Percentiles rank a stretch among this genome's conserved stretches.
These are phyloP conservation scores for Anthopleura xanthogrammica DNA, from an alignment of 92 coral and sea anemone species.

Conservation along the genomic window DNA sequence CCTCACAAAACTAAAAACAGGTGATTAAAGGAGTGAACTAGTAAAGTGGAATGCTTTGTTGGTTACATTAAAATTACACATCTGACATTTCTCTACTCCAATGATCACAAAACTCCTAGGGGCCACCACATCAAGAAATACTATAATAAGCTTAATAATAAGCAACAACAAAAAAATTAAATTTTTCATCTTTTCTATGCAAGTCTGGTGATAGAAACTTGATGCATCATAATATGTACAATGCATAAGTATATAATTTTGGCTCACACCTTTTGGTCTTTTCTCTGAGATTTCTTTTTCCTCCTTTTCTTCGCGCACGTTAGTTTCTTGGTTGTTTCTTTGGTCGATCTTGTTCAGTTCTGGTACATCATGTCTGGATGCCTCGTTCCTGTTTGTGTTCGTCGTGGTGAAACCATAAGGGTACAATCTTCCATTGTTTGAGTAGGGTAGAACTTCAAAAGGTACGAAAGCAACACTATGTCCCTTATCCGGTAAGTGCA, in stretches of 20 bases:
- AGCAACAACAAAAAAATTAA: too few relatives aligned
- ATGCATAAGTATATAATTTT: not conserved
- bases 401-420: not conserved
- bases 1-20: too few relatives aligned
- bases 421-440: not conserved
- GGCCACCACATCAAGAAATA: not conserved
- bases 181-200: too few relatives aligned
- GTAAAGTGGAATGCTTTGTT: too few relatives aligned
- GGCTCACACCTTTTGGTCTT: not conserved
- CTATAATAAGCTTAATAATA: too few relatives aligned
- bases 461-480: slow-evolving; percentile 5
- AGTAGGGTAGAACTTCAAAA: not conserved
- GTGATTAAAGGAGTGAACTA: too few relatives aligned
- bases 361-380: not conserved
- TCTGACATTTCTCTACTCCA: too few relatives aligned
- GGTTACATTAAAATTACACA: too few relatives aligned
- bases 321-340: too few relatives aligned
- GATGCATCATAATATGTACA: too few relatives aligned
- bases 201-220: too few relatives aligned
- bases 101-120: not conserved
- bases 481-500: not conserved
- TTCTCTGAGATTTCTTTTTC: not conserved
- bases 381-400: not conserved
- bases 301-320: not conserved
- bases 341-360: not conserved